These are phyloP conservation scores for Uria lomvia DNA, from an alignment of 2,113 vertebrate genomes.

Conservation along the genomic window DNA sequence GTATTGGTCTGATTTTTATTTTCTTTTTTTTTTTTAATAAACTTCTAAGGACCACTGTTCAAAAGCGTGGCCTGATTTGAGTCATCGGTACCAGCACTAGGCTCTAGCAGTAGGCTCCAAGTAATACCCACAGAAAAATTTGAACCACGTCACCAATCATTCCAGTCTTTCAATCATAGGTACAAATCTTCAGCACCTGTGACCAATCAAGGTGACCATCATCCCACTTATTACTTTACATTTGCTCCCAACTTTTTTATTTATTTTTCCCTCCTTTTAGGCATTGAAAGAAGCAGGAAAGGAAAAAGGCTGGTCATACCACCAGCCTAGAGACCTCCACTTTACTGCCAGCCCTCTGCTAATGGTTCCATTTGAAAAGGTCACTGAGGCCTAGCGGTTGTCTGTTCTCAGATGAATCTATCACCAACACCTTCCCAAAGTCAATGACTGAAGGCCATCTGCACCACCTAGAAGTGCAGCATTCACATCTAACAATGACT, in stretches of 20 bases:
- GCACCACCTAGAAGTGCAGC: background rate
- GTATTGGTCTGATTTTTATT: background rate
- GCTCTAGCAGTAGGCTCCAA: background rate
- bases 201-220: rapidly evolving
- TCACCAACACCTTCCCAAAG: background rate
- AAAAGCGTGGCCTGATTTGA: background rate
- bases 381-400: background rate
- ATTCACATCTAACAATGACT: background rate
- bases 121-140: background rate
- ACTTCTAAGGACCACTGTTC: background rate
- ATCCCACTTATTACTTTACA: background rate
- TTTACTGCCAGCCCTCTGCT: background rate
- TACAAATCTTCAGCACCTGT: background rate
- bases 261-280: background rate
- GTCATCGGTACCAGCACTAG: background rate
- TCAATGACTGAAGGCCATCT: background rate
- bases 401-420: background rate
- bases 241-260: background rate
- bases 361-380: background rate
- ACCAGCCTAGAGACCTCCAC: background rate
- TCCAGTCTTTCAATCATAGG: background rate
- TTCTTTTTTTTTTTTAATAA: background rate
- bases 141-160: background rate
- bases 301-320: background rate
- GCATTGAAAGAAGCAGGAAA: background rate